Percentiles rank a stretch among this genome's conserved stretches.
phyloP scores from a whole-genome alignment of 2,888 invertebrate genomes.

The Aromia moschata region DNA sequence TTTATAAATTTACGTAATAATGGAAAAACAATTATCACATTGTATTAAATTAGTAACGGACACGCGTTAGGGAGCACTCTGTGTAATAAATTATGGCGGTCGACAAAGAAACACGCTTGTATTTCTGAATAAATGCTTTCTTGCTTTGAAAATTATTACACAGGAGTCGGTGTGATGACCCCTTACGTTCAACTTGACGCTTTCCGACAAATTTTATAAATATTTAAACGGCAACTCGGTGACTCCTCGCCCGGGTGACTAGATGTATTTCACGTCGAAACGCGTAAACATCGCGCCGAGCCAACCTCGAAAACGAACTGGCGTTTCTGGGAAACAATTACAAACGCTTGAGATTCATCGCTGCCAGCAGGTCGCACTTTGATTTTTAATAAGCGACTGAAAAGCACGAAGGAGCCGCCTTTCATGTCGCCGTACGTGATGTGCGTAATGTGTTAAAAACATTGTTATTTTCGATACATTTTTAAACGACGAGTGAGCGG shows the following conservation, averaged over 20 bases:
- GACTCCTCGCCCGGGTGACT: not conserved
- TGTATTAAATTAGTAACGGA: no score
- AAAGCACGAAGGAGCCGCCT: constrained; percentile 36
- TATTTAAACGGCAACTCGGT: not conserved
- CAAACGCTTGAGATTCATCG: constrained; percentile 34
- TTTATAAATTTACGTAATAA: no score
- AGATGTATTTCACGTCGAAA: not conserved
- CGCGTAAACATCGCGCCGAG: not conserved
- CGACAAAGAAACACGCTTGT: no score
- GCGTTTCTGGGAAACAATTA: constrained; percentile 37
- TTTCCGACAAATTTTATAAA: no score
- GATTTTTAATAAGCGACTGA: constrained; percentile 36
- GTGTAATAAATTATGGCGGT: no score
- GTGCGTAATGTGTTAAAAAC: constrained; percentile 42
- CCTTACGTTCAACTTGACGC: no score
- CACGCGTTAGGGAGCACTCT: no score
- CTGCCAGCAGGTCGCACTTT: constrained; percentile 30
- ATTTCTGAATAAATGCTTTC: no score
- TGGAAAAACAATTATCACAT: no score
- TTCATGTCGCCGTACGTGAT: constrained; percentile 38
- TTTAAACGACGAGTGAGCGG: constrained; percentile 28
- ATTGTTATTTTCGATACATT: constrained; percentile 38
- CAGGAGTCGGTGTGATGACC: no score
- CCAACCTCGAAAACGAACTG: not conserved
- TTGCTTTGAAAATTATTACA: no score